These are phyloP conservation scores for Aleiodes alternator DNA, from an alignment of 2,888 invertebrate species.

Conservation along the genomic window DNA sequence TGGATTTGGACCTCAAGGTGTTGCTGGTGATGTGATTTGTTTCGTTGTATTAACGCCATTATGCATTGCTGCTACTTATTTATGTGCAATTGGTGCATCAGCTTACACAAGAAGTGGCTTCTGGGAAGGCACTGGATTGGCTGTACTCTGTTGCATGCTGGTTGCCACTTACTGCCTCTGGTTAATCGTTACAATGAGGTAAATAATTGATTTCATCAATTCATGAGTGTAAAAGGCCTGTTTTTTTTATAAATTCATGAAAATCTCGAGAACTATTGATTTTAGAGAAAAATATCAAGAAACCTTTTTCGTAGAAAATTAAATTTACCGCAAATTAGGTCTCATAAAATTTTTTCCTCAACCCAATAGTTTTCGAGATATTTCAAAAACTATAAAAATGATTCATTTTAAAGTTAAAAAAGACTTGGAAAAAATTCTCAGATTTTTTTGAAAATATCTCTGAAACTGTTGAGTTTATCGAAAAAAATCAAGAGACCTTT, in stretches of 20 bases:
- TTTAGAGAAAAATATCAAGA: too few relatives aligned
- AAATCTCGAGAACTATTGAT: too few relatives aligned
- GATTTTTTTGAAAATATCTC: neutral
- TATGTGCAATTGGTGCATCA: constrained; percentile 75
- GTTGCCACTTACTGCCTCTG: constrained; percentile 69
- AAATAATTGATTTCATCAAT: constrained; percentile 33
- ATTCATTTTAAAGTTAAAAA: too few relatives aligned
- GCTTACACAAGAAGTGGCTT: constrained; percentile 69
- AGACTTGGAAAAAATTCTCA: too few relatives aligned
- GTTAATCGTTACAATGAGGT: constrained; percentile 72
- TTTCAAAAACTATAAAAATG: too few relatives aligned
- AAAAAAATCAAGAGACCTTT: too few relatives aligned
- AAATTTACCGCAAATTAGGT: too few relatives aligned
- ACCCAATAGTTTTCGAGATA: too few relatives aligned
- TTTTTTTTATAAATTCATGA: constrained; percentile 17
- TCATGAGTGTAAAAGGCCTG: neutral
- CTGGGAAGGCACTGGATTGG: constrained; percentile 72
- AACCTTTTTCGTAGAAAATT: too few relatives aligned
- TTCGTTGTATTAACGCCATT: constrained; percentile 76
- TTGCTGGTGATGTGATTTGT: constrained; percentile 76
- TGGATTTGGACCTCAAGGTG: constrained; percentile 74
- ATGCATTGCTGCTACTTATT: constrained; percentile 75
- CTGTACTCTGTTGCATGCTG: constrained; percentile 68
- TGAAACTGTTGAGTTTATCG: too few relatives aligned
- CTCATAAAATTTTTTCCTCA: too few relatives aligned